These are phyloP conservation scores for Siderastrea siderea DNA, from an alignment of 92 coral and sea anemone genomes.

Conservation along the genomic window DNA sequence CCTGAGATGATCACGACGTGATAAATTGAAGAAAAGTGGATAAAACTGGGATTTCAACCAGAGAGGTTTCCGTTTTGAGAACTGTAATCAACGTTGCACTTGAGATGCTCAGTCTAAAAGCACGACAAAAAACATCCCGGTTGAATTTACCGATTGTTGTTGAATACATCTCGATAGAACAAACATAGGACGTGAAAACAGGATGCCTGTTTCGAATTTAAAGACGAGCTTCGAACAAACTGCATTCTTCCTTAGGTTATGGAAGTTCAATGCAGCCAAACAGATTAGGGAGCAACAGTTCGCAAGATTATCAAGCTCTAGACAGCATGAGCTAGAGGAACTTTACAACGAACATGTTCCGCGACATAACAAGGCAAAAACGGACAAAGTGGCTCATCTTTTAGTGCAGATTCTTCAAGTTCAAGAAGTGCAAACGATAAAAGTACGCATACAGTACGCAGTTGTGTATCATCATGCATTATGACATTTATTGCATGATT, in stretches of 20 bases:
- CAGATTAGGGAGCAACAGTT: slow-evolving; percentile 42
- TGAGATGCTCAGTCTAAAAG: too few relatives aligned
- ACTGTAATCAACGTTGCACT: not conserved
- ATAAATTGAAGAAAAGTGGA: not conserved
- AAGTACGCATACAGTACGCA: slow-evolving; percentile 52
- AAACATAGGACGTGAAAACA: too few relatives aligned
- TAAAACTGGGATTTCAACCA: not conserved
- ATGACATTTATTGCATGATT: not conserved
- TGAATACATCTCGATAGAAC: too few relatives aligned
- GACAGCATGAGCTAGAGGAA: slow-evolving; percentile 29
- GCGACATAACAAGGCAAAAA: slow-evolving; percentile 34
- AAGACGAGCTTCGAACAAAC: slow-evolving; percentile 50
- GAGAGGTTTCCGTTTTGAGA: not conserved
- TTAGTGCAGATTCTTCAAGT: slow-evolving; percentile 70
- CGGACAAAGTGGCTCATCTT: slow-evolving; percentile 55
- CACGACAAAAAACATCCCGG: too few relatives aligned
- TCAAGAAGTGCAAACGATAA: slow-evolving; percentile 70
- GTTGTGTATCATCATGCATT: not conserved
- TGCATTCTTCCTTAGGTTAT: slow-evolving; percentile 31
- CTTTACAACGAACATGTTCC: slow-evolving; percentile 34
- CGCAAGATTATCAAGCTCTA: slow-evolving; percentile 37
- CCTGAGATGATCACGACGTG: slow-evolving; percentile 1
- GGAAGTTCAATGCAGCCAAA: slow-evolving; percentile 33
- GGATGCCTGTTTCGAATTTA: slow-evolving; percentile 37
- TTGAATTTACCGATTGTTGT: too few relatives aligned